Conservation (phyloP, 2,888 invertebrate genomes). For the Tipula unca region DNA sequence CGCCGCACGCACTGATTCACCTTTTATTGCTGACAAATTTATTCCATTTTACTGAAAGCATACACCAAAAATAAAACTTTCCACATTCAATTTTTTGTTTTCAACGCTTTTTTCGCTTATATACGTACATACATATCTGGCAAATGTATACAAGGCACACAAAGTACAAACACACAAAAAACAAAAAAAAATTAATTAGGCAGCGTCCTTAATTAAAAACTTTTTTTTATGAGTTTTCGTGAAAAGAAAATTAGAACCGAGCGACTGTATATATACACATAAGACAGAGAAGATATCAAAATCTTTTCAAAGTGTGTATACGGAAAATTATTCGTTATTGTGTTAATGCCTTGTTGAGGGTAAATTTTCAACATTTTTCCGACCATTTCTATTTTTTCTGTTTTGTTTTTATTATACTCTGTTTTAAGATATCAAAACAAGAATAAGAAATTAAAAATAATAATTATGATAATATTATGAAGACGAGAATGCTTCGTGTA, state of each 20-base stretch:
- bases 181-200: background rate
- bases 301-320: background rate
- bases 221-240: slow-evolving; percentile 2
- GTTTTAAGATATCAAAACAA: slow-evolving; percentile 8
- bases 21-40: background rate
- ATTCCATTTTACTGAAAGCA: background rate
- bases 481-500: background rate
- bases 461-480: slow-evolving; percentile 1
- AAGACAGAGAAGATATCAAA: background rate
- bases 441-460: slow-evolving; percentile 8
- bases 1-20: background rate
- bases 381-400: background rate
- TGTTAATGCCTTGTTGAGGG: background rate
- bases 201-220: slow-evolving; percentile 14
- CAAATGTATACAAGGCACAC: background rate
- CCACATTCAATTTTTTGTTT: background rate
- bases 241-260: background rate
- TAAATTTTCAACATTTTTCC: background rate
- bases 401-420: background rate
- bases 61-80: background rate
- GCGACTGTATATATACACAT: background rate
- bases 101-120: background rate
- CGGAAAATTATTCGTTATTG: background rate
- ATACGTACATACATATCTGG: background rate
- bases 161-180: background rate